These are phyloP conservation scores for Sogatella furcifera DNA, from an alignment of 1,140 invertebrate species.

Conservation along the genomic window DNA sequence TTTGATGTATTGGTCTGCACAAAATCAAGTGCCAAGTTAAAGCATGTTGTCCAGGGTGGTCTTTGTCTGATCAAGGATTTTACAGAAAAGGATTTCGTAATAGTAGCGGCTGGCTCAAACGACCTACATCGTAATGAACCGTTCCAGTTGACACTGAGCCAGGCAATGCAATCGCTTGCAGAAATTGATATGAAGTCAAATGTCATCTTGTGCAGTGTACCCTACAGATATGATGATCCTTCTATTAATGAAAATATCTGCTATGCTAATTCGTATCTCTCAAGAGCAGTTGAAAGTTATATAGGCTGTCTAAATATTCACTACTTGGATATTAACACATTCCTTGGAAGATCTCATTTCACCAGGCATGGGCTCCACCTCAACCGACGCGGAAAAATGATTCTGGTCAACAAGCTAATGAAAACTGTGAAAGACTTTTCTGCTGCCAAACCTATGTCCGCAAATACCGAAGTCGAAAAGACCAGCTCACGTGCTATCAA, in stretches of 20 bases:
- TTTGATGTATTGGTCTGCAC: not conserved
- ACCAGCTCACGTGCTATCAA: no score
- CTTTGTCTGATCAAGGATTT: not conserved
- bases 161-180: not conserved
- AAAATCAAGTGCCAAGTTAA: slow-evolving; percentile 4
- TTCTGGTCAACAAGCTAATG: not conserved
- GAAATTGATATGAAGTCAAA: not conserved
- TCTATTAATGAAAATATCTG: not conserved
- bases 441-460: no score
- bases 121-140: not conserved
- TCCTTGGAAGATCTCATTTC: slow-evolving; percentile 4
- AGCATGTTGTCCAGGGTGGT: not conserved
- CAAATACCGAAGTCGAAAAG: no score
- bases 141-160: not conserved
- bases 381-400: slow-evolving; percentile 3
- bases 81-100: not conserved
- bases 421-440: no score
- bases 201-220: not conserved
- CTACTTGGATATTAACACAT: not conserved
- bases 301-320: not conserved
- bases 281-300: not conserved
- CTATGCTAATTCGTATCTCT: not conserved
- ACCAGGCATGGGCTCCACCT: slow-evolving; percentile 10
- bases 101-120: not conserved
- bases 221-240: slow-evolving; percentile 1